A percentile compares a stretch with the other conserved stretches of the same genome.
These are phyloP conservation scores for Calypte anna DNA, from an alignment of 2,113 vertebrate species.

Conservation along the genomic window DNA sequence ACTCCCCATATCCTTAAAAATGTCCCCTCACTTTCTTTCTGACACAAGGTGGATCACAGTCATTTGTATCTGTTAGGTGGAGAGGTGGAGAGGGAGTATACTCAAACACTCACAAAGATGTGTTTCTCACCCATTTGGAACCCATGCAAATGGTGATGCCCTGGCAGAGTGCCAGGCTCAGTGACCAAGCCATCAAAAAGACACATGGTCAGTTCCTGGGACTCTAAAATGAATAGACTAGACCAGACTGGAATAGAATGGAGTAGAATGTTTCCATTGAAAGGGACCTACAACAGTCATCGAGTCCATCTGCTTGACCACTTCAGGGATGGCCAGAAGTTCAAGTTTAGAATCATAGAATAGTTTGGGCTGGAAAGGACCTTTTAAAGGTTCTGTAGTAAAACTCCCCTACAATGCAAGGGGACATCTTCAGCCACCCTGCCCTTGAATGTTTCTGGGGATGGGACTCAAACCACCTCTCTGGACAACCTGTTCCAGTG, in stretches of 20 bases:
- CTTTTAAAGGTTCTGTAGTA: background rate
- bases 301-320: background rate
- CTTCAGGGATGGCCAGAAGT: background rate
- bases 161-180: background rate
- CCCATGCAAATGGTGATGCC: background rate
- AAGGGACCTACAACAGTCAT: background rate
- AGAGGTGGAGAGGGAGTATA: background rate
- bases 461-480: too few species aligned
- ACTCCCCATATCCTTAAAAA: background rate
- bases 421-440: background rate
- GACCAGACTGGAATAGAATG: background rate
- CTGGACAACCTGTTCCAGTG: too few species aligned
- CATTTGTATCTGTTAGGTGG: background rate
- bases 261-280: background rate
- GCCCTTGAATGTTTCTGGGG: too few species aligned
- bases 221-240: background rate
- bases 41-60: background rate
- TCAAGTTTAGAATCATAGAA: background rate
- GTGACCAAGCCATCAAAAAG: background rate
- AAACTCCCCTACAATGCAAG: background rate
- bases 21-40: rapidly evolving
- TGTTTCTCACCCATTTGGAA: background rate
- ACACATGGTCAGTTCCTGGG: background rate
- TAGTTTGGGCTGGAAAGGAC: background rate
- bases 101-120: background rate